Conservation (phyloP, 2,113 vertebrate genomes). For the Phaethon lepturus region DNA sequence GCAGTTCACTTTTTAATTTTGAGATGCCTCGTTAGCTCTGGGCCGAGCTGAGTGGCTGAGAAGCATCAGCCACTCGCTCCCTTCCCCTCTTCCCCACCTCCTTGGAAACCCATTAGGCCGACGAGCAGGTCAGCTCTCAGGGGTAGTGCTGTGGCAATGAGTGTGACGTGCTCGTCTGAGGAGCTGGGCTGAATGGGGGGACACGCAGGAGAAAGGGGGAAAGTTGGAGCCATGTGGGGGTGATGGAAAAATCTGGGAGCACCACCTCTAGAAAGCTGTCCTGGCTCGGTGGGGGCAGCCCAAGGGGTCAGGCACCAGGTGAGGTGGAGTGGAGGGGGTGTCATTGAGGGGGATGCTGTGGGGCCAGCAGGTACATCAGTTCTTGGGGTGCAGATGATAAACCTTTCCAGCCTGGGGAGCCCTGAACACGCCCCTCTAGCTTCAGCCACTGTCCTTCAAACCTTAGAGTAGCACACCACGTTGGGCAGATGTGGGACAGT, state of each 20-base stretch:
- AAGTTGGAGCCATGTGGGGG: background rate
- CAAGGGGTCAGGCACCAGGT: background rate
- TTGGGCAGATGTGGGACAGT: background rate
- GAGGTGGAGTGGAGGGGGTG: background rate
- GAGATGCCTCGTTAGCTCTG: slow-evolving; percentile 69
- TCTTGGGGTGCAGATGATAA: background rate
- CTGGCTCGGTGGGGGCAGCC: background rate
- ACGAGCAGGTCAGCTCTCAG: slow-evolving; percentile 21
- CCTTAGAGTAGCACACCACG: fast-evolving
- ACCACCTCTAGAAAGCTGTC: fast-evolving
- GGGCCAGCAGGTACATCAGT: background rate
- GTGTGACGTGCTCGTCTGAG: background rate
- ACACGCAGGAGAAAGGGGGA: background rate
- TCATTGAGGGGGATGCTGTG: background rate
- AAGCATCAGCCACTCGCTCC: background rate
- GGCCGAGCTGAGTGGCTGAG: slow-evolving; percentile 56
- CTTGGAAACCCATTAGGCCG: background rate
- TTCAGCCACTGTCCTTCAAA: background rate
- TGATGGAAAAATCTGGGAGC: background rate
- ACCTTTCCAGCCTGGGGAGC: background rate
- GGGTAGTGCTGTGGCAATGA: background rate
- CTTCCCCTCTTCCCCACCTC: background rate
- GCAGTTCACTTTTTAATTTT: slow-evolving; percentile 73
- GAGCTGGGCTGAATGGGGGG: background rate
- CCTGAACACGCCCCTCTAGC: background rate